Evolutionary conservation across 2,888 invertebrate genomes (phyloP), one percentile per base, ranked within the genome.

Genomic region (Synanthedon myopaeformis): DNA sequence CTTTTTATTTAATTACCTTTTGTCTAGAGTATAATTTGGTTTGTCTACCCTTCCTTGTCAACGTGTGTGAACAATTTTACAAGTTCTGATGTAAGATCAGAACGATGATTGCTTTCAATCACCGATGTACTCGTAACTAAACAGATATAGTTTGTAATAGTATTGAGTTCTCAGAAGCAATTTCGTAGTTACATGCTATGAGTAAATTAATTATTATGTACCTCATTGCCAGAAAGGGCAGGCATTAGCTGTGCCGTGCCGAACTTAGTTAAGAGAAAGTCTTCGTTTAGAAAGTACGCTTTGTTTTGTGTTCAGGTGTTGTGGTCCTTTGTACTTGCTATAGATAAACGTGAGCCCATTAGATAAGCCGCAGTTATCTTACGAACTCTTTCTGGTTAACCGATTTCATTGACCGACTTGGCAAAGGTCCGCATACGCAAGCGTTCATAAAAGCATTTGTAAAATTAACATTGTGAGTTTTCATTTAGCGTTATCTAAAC

Each of bases 241-340:
- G 63, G 66, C 65, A 68, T 64, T 71, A 72, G 64, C 70, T 68
- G 66, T 67, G 67, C 70, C 68, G 66, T 67, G 67, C 70, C 71
- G 65, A 76, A 76, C 73, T 78, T 75, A 65, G 70, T 72, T 70
- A 63, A 59, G 81, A 74, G 81, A 82, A 82, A 81, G 79, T 76
- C 63, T 75, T 74, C 65, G 70, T 68, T 76, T 82, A 79, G 82
- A 82, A 82, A 82, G 82, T 74, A 53, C 62, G 66, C 73, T 72
- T 77, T 78, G 78, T 77, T 79, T 75, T 76, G 59, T 71, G 75
- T 70, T 65, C 64, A 65, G 64, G 63, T 70, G 60, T 65, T 67
- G 60, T 67, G 63, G 69, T 70, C 74, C 71, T 78, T 45, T 70
- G 65, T 59, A 56, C 59, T 59, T 41, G n/a, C n/a, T 59, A 56